Base-by-base conservation (phyloP, 2,888 invertebrate genomes). In the Iphiclides podalirius region DNA sequence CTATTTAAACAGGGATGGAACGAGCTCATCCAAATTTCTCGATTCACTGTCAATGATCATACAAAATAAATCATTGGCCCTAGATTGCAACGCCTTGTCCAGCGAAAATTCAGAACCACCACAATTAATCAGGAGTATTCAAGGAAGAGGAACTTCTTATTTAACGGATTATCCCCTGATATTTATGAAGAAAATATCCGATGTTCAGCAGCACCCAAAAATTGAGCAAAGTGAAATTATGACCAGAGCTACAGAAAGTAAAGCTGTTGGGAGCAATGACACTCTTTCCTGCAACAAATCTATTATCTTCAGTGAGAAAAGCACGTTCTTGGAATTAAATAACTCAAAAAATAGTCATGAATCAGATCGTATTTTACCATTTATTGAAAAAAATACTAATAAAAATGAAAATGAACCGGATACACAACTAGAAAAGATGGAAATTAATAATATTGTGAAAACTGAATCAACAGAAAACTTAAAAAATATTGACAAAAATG, bases 101-200 rank as follows among this genome's bases (percentile, higher is more conserved):
- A 52, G 53, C 14, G 76, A 78, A 33, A 68, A 66, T 4, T 61
- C 74, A 6, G 83, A 83, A 0, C 74, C 80, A 0, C 77, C 83
- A 4, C 71, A 68, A 6, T 60, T 66, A 14, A 72, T 81, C 1
- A 77, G 74, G 2, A 81, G 64, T 43, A 77, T 63, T 43, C 75
- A 62, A 59, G 70, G 64, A 16, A 73, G 61, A 37, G 71, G 67
- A 16, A 75, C 82, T n/a, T 77, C 79, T 3, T 87, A 85, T 51
- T 58, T 87, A 35, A 70, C 71, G 23, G 77, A 87, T 42, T 86
- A 84, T 61, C 86, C 86, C 11, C 73, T 85, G 58, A 84, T 86
- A 65, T 87, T 87, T 60, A 78, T 73, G 70, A 85, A 78, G 58
- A 82, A 70, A 41, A 53, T 66, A 8, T 57, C 71, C 0, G 78